A percentile compares a stretch with the other conserved stretches of the same genome.
These are phyloP conservation scores for Lathamus discolor DNA, from an alignment of 2,113 vertebrate species.

Conservation along the genomic window DNA sequence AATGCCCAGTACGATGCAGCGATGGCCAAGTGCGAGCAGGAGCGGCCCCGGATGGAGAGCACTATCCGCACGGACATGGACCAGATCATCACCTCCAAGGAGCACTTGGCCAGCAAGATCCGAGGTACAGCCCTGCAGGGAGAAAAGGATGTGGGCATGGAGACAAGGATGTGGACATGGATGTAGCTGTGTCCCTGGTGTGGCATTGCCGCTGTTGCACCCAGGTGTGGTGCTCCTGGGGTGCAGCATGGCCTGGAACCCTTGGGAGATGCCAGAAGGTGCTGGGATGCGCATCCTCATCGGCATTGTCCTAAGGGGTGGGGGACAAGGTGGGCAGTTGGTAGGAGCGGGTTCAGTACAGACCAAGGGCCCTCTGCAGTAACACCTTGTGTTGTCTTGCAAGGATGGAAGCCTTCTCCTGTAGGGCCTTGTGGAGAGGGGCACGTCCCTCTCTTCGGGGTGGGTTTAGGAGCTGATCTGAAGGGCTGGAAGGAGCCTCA, in stretches of 20 bases:
- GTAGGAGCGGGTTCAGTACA: not conserved
- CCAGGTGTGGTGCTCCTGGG: not conserved
- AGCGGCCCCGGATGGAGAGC: constrained; percentile 80
- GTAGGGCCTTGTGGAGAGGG: not conserved
- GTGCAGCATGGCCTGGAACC: not conserved
- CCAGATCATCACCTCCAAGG: constrained; percentile 95
- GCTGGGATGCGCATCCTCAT: accelerated
- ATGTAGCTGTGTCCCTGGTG: not conserved
- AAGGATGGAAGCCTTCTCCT: not conserved
- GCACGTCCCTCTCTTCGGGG: not conserved
- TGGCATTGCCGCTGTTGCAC: not conserved
- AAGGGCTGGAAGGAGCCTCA: not conserved
- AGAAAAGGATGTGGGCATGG: not conserved
- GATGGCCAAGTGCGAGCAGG: constrained; percentile 75
- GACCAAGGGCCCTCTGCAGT: not conserved
- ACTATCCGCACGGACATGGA: constrained; percentile 93
- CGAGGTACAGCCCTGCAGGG: constrained; percentile 71
- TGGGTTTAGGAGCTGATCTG: not conserved
- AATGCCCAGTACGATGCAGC: constrained; percentile 72
- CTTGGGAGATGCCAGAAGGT: not conserved
- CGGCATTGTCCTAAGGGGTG: not conserved
- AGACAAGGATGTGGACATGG: not conserved
- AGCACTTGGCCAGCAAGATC: constrained; percentile 93
- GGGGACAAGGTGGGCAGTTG: not conserved
- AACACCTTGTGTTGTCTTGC: not conserved